Conservation (phyloP, 2,797 vertebrate genomes). For the Mareca penelope region DNA sequence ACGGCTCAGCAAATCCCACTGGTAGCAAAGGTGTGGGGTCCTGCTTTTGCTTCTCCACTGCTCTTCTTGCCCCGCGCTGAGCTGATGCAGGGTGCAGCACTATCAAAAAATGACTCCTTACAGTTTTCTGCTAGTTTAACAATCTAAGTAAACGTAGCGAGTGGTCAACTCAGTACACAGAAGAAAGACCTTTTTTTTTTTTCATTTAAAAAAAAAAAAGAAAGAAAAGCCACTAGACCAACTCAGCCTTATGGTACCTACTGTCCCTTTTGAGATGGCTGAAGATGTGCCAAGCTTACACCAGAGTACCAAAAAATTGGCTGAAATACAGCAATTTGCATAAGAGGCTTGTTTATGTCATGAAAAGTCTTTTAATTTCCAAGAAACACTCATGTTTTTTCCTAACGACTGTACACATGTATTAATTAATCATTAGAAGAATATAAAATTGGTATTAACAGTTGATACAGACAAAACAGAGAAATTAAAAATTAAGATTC, state of each 20-base stretch:
- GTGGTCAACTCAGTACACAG: not conserved
- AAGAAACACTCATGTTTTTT: not conserved
- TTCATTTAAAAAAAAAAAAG: too few species aligned
- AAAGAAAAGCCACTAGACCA: not conserved
- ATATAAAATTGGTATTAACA: not conserved
- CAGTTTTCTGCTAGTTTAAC: accelerated
- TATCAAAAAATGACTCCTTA: not conserved
- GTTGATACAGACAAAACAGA: not conserved
- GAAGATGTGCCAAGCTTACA: not conserved
- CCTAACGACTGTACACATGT: not conserved
- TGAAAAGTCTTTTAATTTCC: not conserved
- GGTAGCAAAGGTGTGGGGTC: accelerated
- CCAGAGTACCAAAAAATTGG: not conserved
- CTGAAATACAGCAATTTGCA: not conserved
- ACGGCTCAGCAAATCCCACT: accelerated
- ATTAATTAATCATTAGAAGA: not conserved
- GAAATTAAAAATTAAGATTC: not conserved
- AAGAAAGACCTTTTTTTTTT: not conserved
- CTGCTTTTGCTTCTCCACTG: accelerated
- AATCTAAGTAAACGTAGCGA: not conserved
- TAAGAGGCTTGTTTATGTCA: not conserved
- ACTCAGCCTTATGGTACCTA: not conserved
- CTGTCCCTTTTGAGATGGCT: not conserved
- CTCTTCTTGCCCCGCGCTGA: accelerated
- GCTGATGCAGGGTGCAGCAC: accelerated